These are phyloP conservation scores for Epinephelus malabaricus DNA, from an alignment of 2,797 vertebrate genomes.

Conservation along the genomic window DNA sequence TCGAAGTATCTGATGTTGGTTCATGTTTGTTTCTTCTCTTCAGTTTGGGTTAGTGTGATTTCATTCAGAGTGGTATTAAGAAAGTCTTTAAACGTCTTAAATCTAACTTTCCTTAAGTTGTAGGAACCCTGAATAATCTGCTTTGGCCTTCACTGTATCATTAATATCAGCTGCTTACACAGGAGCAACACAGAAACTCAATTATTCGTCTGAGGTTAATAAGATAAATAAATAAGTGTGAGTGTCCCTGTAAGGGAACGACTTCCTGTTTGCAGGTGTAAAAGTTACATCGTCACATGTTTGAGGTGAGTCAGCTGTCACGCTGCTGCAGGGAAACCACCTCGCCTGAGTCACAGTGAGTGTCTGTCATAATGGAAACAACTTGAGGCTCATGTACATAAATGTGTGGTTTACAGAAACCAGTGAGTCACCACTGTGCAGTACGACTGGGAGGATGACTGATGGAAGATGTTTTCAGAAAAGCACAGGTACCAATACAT, in stretches of 20 bases:
- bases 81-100: too few relatives aligned
- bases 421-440: not conserved
- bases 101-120: too few relatives aligned
- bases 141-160: too few relatives aligned
- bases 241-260: not conserved
- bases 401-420: slow-evolving; percentile 9
- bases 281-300: slow-evolving; percentile 26
- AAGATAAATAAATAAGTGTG: not conserved
- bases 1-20: too few relatives aligned
- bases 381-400: not conserved
- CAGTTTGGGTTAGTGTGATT: too few relatives aligned
- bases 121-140: too few relatives aligned
- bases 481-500: not conserved
- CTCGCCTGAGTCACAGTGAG: slow-evolving; percentile 3
- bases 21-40: too few relatives aligned
- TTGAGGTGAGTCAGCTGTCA: slow-evolving; percentile 35
- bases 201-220: not conserved
- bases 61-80: too few relatives aligned
- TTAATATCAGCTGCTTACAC: not conserved
- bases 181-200: not conserved
- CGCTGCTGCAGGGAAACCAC: slow-evolving; percentile 11
- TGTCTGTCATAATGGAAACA: not conserved
- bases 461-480: not conserved
- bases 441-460: too few relatives aligned
- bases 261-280: slow-evolving; percentile 19